phyloP scores from a whole-genome alignment of 2,888 invertebrate species.

The Lordiphosa fenestrarum region DNA sequence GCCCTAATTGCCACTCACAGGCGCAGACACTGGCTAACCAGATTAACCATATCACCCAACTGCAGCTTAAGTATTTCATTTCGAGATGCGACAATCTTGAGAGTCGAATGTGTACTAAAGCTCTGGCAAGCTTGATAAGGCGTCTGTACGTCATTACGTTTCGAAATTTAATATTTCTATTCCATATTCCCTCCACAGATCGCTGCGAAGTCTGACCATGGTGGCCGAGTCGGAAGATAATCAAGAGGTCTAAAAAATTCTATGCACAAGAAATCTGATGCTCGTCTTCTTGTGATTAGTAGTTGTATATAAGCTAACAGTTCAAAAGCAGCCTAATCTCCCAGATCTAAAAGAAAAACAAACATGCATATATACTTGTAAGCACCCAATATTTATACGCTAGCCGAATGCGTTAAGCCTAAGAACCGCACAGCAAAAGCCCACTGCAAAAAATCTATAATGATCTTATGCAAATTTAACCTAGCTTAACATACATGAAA shows the following conservation, averaged over 20 bases:
- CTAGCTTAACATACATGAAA: constrained; percentile 42
- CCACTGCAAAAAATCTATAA: constrained; percentile 9
- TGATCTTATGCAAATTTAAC: constrained; percentile 25
- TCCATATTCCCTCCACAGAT: constrained; percentile 58
- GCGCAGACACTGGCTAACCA: constrained; percentile 25
- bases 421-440: constrained; percentile 23
- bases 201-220: constrained; percentile 79
- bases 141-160: no score
- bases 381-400: constrained; percentile 35
- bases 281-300: constrained; percentile 66
- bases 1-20: constrained; percentile 32
- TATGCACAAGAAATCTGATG: constrained; percentile 39
- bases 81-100: constrained; percentile 22
- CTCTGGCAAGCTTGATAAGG: no score
- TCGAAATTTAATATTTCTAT: constrained; percentile 8
- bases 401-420: constrained; percentile 40
- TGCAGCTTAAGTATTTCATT: constrained; percentile 46
- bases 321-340: constrained; percentile 33
- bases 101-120: constrained; percentile 32
- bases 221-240: constrained; percentile 72
- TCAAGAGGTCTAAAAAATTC: constrained; percentile 60
- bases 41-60: constrained; percentile 35
- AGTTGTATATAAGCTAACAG: constrained; percentile 62
- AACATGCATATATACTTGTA: constrained; percentile 16
- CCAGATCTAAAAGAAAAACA: constrained; percentile 17